Evolutionary conservation across 1,140 invertebrate species (phyloP), one percentile per base, ranked within the genome.

Genomic region (Brachystomella parvula): DNA sequence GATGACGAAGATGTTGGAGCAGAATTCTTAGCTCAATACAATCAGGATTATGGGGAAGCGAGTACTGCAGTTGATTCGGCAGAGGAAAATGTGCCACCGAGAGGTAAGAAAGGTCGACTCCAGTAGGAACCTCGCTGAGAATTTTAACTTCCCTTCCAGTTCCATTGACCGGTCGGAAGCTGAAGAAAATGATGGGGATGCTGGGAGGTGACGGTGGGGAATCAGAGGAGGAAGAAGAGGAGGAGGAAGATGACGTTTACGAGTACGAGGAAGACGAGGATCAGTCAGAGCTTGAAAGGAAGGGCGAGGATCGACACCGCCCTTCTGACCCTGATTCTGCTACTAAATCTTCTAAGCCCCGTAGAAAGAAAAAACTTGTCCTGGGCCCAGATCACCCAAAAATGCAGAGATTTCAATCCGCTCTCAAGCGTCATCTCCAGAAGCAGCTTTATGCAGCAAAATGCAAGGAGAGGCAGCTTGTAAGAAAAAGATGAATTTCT

Each of bases 321-420:
- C 31, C 3, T 9, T 61, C 19, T 2, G 62, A 49, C 2, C 44
- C 47, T 2, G 62, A 63, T 26, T 39, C 26, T 3, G 21, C 33
- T 15, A 60, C 33, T 30, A 60, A 60, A 60, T 17, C 21, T 17
- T 30, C n/a, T n/a, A n/a, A n/a, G n/a, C n/a, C n/a, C n/a, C n/a
- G n/a, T 33, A 29, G 57, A 66, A 60, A 49, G 65, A 28, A 68
- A 70, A 19, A 24, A 19, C 61, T 77, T 31, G 75, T 84, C 58
- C 73, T 85, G 28, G 78, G 82, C 73, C 82, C 85, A 0, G 81
- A 87, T 72, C 85, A 87, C 78, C 84, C 83, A 1, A 77, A 86
- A 35, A 81, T 87, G 77, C 76, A 79, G 60, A 80, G 78, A 71
- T 87, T 87, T 72, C 86, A 87, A 77, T 72, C 80, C 72, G 79